Percentiles rank a stretch among this genome's conserved stretches.
These are phyloP conservation scores for Drosophila algonquin DNA, from an alignment of 2,888 invertebrate genomes.

Conservation along the genomic window DNA sequence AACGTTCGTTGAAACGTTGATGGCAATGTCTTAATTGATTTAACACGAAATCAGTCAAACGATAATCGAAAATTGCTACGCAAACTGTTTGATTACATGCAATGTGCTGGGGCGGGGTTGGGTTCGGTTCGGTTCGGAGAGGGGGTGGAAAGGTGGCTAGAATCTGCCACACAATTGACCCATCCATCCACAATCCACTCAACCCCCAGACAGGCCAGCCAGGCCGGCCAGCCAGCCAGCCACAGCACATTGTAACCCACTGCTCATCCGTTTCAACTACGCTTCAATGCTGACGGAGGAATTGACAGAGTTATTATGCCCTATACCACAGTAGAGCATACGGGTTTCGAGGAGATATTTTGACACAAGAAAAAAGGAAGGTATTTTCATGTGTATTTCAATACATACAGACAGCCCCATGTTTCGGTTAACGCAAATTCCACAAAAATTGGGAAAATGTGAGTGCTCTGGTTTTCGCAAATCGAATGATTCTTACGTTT, in stretches of 20 bases:
- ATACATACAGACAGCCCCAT: too few species aligned
- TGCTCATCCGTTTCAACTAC: constrained; percentile 53
- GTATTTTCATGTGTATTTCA: too few species aligned
- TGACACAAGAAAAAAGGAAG: too few species aligned
- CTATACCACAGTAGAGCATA: background rate
- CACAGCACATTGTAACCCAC: constrained; percentile 26
- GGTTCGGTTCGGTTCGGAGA: too few species aligned
- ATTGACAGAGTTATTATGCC: constrained; percentile 57
- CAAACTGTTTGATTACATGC: constrained; percentile 80
- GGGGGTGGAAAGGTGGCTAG: constrained; percentile 1
- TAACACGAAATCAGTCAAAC: constrained; percentile 80
- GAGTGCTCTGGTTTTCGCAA: too few species aligned
- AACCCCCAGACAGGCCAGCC: background rate
- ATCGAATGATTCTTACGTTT: too few species aligned
- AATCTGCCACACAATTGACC: constrained; percentile 35
- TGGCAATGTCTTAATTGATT: constrained; percentile 78
- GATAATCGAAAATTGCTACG: constrained; percentile 79
- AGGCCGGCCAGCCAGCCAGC: constrained; percentile 1
- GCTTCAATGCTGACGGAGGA: constrained; percentile 62
- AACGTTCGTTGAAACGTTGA: constrained; percentile 42
- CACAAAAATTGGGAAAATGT: too few species aligned
- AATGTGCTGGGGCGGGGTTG: constrained; percentile 46
- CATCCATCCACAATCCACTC: constrained; percentile 3
- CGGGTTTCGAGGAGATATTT: background rate
- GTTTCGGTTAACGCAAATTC: too few species aligned